Base-by-base conservation (phyloP, 2,888 invertebrate genomes). In the Synergus japonicus region DNA sequence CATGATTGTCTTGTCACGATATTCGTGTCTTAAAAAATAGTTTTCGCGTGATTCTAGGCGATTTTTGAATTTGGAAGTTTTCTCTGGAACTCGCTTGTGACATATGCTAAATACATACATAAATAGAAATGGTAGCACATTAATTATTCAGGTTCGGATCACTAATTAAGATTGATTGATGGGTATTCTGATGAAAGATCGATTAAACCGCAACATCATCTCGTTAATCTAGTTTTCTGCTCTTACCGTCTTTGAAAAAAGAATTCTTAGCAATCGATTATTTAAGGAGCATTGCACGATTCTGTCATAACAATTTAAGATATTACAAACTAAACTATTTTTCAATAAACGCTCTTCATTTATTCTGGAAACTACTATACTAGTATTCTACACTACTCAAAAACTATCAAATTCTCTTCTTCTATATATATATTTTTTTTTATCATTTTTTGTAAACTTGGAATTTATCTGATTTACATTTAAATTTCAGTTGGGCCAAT, bases 391-490 rank as follows among this genome's bases (percentile, higher is more conserved):
- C n/a, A n/a, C 12, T 46, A 46, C 46, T 46, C 12, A 46, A 12
- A 46, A 46, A 46, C 46, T 46, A 46, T 46, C 7, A 12, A 46
- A 46, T 46, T 10, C 46, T 12, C 12, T 46, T 12, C 46, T 46
- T 29, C 3, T 29, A 13, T 2, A 12, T 63, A 5, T 22, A n/a
- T n/a, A n/a, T 4, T 37, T 5, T 37, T 66, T 18, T 18, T 13
- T 46, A 4, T 7, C 29, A 0, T n/a, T 44, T 46, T 22, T 5
- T 9, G n/a, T 41, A 10, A 73, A n/a, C 49, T 54, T 73, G 9
- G 54, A 73, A 73, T 73, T 69, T 29, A 46, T 49, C 22, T 54
- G 10, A 29, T 9, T 37, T 29, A 37, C n/a, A 73, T 54, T 41
- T 4, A 41, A 37, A 73, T 73, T 12, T 54, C n/a, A 49, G 13